Conservation (phyloP, 2,888 invertebrate genomes). For the Drosophila multiciliata region DNA sequence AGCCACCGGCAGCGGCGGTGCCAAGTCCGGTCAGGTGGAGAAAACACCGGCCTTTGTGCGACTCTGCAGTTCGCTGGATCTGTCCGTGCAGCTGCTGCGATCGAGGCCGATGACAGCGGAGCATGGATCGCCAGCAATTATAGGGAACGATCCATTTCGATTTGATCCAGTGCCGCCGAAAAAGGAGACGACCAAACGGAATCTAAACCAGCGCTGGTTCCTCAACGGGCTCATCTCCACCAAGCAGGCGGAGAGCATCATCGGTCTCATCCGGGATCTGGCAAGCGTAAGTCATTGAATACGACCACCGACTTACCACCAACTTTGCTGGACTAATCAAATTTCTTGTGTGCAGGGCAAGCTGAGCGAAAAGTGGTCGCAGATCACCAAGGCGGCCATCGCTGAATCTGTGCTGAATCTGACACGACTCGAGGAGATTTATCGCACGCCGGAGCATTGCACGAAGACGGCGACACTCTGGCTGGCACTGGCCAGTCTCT, state of each 20-base stretch:
- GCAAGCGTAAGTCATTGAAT: conserved; percentile 89
- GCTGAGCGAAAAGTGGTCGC: conserved; percentile 93
- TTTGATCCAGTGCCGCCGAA: conserved; percentile 73
- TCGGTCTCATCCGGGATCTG: conserved; percentile 95
- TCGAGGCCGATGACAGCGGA: conserved; percentile 56
- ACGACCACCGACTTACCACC: not conserved
- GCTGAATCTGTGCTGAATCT: conserved; percentile 94
- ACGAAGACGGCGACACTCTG: conserved; percentile 94
- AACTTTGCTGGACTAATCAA: not conserved
- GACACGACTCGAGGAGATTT: conserved; percentile 91
- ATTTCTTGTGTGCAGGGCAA: conserved; percentile 88
- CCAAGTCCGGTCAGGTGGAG: conserved; percentile 84
- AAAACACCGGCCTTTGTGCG: conserved; percentile 85
- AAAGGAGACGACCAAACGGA: conserved; percentile 80
- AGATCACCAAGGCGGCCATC: conserved; percentile 94
- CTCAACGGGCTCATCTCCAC: conserved; percentile 92
- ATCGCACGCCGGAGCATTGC: conserved; percentile 91
- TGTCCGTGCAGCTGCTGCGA: conserved; percentile 83
- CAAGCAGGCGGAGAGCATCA: conserved; percentile 94
- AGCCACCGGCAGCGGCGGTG: not conserved
- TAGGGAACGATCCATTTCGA: conserved; percentile 64
- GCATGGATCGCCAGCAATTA: conserved; percentile 1
- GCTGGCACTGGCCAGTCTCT: conserved; percentile 96
- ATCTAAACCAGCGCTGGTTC: conserved; percentile 90
- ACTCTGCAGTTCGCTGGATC: conserved; percentile 83